A percentile compares a stretch with the other conserved stretches of the same genome.
Evolutionary conservation across 2,113 vertebrate species (phyloP).

Genomic region (Orcinus orca): DNA sequence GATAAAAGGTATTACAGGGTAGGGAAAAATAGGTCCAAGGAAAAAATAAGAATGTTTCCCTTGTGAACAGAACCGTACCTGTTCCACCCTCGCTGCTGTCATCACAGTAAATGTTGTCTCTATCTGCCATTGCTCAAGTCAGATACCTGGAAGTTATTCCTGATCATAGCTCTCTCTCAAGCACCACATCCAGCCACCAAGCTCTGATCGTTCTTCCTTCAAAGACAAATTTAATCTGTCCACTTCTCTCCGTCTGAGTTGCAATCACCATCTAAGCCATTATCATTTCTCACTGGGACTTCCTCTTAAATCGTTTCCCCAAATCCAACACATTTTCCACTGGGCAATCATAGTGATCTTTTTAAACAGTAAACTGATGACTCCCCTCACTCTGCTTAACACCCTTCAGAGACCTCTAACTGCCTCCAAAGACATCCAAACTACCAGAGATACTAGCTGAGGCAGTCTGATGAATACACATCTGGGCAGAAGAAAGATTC

Average conservation of each 20-base stretch:
- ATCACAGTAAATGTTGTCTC: not conserved
- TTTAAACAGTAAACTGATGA: not conserved
- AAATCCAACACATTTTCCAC: conserved; percentile 40
- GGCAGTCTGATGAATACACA: not conserved
- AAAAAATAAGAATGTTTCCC: not conserved
- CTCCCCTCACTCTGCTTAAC: not conserved
- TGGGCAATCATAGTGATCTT: conserved; percentile 2
- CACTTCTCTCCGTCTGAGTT: conserved; percentile 20
- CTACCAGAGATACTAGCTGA: not conserved
- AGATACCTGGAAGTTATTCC: conserved; percentile 25
- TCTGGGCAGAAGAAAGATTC: not conserved
- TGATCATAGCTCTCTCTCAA: not conserved
- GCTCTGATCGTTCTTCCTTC: not conserved
- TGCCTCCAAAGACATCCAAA: not conserved
- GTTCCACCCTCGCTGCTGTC: not conserved
- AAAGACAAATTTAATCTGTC: conserved; percentile 52
- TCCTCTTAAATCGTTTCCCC: conserved; percentile 43
- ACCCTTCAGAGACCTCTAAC: not conserved
- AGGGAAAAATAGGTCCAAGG: not conserved
- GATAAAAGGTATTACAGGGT: not conserved
- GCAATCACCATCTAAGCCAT: conserved; percentile 20
- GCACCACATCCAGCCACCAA: not conserved
- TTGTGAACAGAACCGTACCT: not conserved
- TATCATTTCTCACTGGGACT: conserved; percentile 43
- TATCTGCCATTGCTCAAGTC: not conserved